Base-by-base conservation (phyloP, 2,888 invertebrate genomes). In the Xylophagus ater region DNA sequence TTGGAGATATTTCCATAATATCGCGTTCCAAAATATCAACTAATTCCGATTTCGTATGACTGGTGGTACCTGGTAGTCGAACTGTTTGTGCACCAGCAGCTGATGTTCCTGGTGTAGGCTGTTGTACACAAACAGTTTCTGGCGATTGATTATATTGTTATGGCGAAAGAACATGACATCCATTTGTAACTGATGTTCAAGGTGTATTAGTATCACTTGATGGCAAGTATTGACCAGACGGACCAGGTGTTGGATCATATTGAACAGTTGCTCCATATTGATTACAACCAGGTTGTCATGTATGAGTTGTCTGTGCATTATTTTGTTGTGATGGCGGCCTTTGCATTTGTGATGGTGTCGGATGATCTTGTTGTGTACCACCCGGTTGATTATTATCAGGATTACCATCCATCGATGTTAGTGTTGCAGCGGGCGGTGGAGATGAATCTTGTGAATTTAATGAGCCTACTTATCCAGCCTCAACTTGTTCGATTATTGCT, bases 381-480 rank as follows among this genome's bases (percentile, higher is more conserved):
- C 58, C 57, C 44, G 74, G 71, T 14, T 70, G 71, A 54, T 72
- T 71, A 39, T 67, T 68, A 44, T 62, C 56, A 47, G 77, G 76
- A 66, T 86, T 84, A 44, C 80, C 84, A 65, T 89, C 89, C 78
- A 88, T 82, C 44, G 82, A 74, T 48, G 80, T 76, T 53, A 76
- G 73, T 52, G 76, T 75, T 49, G 73, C 74, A 31, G 73, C 72
- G 39, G 80, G 78, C 47, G 81, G 76, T 48, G 83, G 83, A 72
- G 89, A 89, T 53, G 89, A 84, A 65, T 89, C 89, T 72, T 86
- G 85, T 36, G 88, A 85, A 69, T 89, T 89, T 52, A 87, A 87
- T 52, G 88, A 86, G 51, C 89, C 82, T 75, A 61, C 61, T 53
- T 54, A 87, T 46, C 85, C 82, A 18, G 86, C 81, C 52, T 88